Percentiles rank a stretch among this genome's conserved stretches.
phyloP scores from a whole-genome alignment of 2,888 invertebrate genomes.

The Heteromyza rotundicornis region DNA sequence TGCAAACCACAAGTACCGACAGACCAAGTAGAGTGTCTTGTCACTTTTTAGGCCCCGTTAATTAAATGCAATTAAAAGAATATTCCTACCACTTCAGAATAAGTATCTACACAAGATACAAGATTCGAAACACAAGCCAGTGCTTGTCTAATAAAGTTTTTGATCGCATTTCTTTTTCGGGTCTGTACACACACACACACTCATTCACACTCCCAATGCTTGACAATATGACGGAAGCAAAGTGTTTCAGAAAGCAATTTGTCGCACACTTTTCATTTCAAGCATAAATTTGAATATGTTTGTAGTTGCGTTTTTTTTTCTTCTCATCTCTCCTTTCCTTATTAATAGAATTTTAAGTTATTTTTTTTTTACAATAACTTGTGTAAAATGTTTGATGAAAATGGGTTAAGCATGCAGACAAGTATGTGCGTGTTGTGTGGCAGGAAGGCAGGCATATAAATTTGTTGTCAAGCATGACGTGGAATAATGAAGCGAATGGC shows the following conservation, averaged over 20 bases:
- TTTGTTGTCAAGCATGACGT: conserved; percentile 7
- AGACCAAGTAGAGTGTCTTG: conserved; percentile 28
- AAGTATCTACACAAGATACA: conserved; percentile 28
- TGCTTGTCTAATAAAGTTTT: conserved; percentile 33
- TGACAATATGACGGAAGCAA: conserved; percentile 25
- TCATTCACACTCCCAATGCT: too few species aligned
- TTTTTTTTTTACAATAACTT: neutral
- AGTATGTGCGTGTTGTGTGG: neutral
- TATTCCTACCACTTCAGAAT: neutral
- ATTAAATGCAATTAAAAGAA: conserved; percentile 50
- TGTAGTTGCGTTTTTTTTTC: neutral
- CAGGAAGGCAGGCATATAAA: conserved; percentile 8
- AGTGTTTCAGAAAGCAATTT: too few species aligned
- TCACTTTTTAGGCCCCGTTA: conserved; percentile 39
- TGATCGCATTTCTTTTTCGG: conserved; percentile 32
- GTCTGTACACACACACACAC: conserved; percentile 39
- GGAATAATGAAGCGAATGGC: neutral
- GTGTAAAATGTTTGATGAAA: neutral
- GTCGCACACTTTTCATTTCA: conserved; percentile 6
- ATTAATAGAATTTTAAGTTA: neutral
- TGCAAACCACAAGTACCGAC: too few species aligned
- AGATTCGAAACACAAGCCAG: conserved; percentile 3
- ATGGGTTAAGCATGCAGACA: conserved; percentile 21
- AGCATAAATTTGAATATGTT: neutral
- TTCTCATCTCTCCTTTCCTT: too few species aligned